Evolutionary conservation across 2,113 vertebrate species (phyloP).

Genomic region (Pithys albifrons): DNA sequence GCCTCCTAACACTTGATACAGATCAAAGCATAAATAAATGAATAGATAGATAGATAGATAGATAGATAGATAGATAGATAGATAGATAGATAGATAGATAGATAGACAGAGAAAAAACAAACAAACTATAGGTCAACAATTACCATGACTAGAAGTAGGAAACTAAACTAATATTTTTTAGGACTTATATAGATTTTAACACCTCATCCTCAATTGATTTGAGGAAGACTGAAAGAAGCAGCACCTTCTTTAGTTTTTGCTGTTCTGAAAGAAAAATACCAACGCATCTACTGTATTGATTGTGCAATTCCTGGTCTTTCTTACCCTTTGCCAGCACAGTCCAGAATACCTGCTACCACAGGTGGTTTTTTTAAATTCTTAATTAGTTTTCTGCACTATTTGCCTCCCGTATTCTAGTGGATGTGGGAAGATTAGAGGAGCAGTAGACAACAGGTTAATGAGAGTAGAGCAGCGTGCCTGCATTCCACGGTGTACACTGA

Average conservation of each 20-base stretch:
- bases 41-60: too few species aligned
- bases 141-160: not conserved
- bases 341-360: not conserved
- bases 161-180: not conserved
- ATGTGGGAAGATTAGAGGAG: accelerated
- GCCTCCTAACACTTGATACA: not conserved
- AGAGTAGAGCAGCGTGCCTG: not conserved
- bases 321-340: not conserved
- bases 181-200: not conserved
- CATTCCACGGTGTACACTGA: too few species aligned
- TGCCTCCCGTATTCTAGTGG: not conserved
- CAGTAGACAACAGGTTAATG: not conserved
- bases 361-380: not conserved
- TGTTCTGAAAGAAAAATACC: not conserved
- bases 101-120: too few species aligned
- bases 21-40: not conserved
- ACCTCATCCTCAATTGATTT: not conserved
- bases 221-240: not conserved
- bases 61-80: too few species aligned
- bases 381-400: not conserved
- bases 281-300: not conserved
- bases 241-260: not conserved
- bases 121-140: not conserved
- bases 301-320: not conserved
- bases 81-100: too few species aligned